Percentiles rank a stretch among this genome's conserved stretches.
phyloP scores from a whole-genome alignment of 2,888 invertebrate species.

The Cyrtodaria siliqua region DNA sequence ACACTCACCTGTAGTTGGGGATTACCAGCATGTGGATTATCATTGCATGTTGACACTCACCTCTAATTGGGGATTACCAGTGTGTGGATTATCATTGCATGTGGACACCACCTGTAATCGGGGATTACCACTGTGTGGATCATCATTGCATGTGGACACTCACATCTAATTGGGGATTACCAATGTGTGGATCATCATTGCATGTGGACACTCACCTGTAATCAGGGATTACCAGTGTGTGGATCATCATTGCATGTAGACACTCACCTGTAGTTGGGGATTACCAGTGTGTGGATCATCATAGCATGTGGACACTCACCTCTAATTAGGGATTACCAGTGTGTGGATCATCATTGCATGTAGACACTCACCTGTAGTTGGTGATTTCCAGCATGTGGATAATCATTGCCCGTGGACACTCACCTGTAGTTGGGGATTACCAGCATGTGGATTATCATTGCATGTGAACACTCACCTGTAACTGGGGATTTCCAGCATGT shows the following conservation, averaged over 20 bases:
- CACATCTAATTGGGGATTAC: no score
- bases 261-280: conserved; percentile 71
- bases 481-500: conserved; percentile 78
- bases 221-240: conserved; percentile 78
- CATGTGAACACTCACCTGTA: conserved; percentile 82
- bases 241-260: conserved; percentile 86
- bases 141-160: conserved; percentile 81
- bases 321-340: no score
- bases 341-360: conserved; percentile 69
- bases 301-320: conserved; percentile 86
- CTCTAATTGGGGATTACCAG: no score
- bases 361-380: conserved; percentile 72
- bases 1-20: conserved; percentile 69
- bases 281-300: conserved; percentile 86
- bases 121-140: no score
- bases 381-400: no score
- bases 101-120: no score
- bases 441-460: conserved; percentile 86
- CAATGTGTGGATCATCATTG: no score
- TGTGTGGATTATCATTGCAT: conserved; percentile 86
- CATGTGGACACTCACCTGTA: conserved; percentile 65
- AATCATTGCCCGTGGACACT: no score
- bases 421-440: conserved; percentile 75
- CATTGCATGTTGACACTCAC: conserved; percentile 85
- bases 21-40: conserved; percentile 85